Evolutionary conservation across 2,797 vertebrate genomes (phyloP), one percentile per base, ranked within the genome.

Genomic region (Myripristis jacobus): DNA sequence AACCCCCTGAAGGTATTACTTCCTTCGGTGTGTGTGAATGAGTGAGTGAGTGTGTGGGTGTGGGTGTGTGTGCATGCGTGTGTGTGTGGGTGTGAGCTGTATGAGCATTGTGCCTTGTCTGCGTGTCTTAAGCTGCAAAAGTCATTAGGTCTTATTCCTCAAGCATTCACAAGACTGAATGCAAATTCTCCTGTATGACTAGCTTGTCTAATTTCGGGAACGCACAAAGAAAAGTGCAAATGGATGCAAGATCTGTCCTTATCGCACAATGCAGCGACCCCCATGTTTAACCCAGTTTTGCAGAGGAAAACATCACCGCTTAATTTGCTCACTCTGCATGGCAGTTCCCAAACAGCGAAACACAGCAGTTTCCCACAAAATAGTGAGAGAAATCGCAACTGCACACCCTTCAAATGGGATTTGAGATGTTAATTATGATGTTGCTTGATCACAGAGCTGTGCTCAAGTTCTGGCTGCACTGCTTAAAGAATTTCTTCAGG

Each of bases 281-380:
- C 85, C 83, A 77, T 81, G 72, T 89, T 91, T 93, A 92, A 91
- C 91, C 88, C 83, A 92, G 77, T 90, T 92, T 88, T 87, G 70
- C 56, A 41, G 80, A 75, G 66, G 77, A 78, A 87, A 87, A 90
- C 79, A 89, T 70, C 55, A 7, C 53, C 3, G 77, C 81, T 82
- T 88, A 86, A 90, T 91, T 90, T 92, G 84, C 90, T 84, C 87
- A 80, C 85, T 88, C 86, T 78, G 89, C 89, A 90, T 84, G 82
- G 87, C 57, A 74, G 74, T 89, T 84, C 84, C 73, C 75, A 89
- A 87, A 79, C 85, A 80, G 79, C 52, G 46, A 88, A 89, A 87
- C 86, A 80, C 82, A 83, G 82, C 84, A 83, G 85, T 91, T 90
- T 86, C 53, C 24, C 71, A 57, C 75, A 83, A 82, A 82, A 68